phyloP scores from a whole-genome alignment of 1,140 invertebrate species.

The Bacillus rossius region DNA sequence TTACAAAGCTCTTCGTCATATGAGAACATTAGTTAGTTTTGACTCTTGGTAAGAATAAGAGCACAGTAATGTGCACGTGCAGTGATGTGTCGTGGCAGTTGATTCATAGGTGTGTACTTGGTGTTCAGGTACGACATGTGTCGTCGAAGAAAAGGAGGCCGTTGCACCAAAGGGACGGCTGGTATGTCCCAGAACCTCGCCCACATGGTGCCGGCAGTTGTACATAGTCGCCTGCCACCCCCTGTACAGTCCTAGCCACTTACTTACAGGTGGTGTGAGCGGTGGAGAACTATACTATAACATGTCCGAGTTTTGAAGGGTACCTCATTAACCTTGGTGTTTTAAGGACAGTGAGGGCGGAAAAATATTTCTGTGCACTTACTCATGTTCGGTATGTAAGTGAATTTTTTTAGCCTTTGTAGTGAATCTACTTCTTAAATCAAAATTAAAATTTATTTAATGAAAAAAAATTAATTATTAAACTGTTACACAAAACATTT shows the following conservation, averaged over 20 bases:
- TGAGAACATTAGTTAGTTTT: no score
- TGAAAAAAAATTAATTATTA: neutral
- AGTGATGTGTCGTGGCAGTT: no score
- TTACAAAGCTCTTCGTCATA: no score
- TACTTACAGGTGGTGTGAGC: conserved; percentile 2
- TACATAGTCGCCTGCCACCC: neutral
- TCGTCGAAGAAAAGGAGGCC: conserved; percentile 87
- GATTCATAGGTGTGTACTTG: conserved; percentile 18
- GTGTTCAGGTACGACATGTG: conserved; percentile 91
- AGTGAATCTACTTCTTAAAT: neutral
- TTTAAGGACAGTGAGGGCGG: no score
- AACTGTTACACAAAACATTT: no score
- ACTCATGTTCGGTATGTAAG: neutral
- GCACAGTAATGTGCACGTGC: no score
- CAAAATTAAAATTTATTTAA: neutral
- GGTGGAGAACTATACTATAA: neutral
- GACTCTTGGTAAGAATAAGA: no score
- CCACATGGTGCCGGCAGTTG: neutral
- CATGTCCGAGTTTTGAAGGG: neutral
- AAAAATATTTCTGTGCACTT: no score
- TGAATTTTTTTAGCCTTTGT: neutral
- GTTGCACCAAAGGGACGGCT: conserved; percentile 93
- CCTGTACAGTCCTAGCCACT: conserved; percentile 3
- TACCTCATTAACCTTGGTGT: no score
- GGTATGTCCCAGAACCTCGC: conserved; percentile 54